Base-by-base conservation (phyloP, 2,888 invertebrate genomes). In the Sceliomorpha sp. region DNA sequence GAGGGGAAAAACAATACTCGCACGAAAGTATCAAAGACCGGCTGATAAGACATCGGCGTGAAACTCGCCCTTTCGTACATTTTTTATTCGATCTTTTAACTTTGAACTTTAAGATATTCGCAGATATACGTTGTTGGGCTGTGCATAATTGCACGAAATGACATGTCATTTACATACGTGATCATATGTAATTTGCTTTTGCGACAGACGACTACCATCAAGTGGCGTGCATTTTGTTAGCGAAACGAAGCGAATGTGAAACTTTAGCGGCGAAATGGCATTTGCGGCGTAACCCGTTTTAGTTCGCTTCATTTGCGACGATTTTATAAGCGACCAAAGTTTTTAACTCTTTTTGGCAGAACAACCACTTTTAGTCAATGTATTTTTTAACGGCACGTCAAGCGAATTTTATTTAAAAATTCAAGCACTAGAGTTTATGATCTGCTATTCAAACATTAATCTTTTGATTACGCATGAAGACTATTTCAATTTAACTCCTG, bases 31-130 rank as follows among this genome's bases (percentile, higher is more conserved):
- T 47, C 47, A 14, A 36, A 56, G 58, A 55, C 50, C 40, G 5
- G 29, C 40, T 58, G 62, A 63, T 69, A 58, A 69, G 63, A 44
- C 53, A 27, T 45, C 45, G 62, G 32, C 62, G 42, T 44, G 42
- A 39, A 31, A 42, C 47, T 47, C 42, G 56, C 36, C 64, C 39
- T 27, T 44, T 26, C n/a, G 32, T 34, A 13, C 63, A 39, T 26
- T 20, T 20, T 40, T 13, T 37, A 29, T 29, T 29, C 8, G 1
- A 2, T 3, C 29, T 8, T 29, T 29, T 29, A 5, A 29, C 29
- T 9, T 24, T 14, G 36, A 24, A 40, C 17, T 40, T 32, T 32
- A 24, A n/a, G 14, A 24, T 60, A 40, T 13, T 12, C 39, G 34
- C 48, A 12, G 48, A 10, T 14, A 34, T 15, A 47, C n/a, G n/a